Evolutionary conservation across 2,888 invertebrate genomes (phyloP), one percentile per base, ranked within the genome.

Genomic region (Microplitis deprimator): DNA sequence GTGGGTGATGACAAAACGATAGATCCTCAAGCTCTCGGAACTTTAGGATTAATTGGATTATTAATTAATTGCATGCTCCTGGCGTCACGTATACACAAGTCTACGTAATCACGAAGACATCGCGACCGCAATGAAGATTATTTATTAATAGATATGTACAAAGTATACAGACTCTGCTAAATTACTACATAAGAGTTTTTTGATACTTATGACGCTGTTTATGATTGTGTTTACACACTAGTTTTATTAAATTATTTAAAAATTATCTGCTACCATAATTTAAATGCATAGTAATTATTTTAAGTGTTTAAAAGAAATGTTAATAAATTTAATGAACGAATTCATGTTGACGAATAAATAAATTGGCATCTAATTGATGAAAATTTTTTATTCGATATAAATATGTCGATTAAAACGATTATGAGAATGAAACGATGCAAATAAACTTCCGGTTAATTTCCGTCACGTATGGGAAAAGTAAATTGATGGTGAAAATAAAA

Each of bases 61-160:
- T 17, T 64, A 64, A 64, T 64, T 20, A 64, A 20, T 64, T 64
- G 16, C 20, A 20, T 17, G 64, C 20, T 64, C 20, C 16, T 50
- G 64, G 17, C 8, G 17, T 64, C 20, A 20, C 20, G 7, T 64
- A 20, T 64, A 7, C 64, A 10, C 64, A 17, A 64, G 64, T 20
- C 64, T 20, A 20, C 64, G 20, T 20, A 8, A 64, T 20, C 64
- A 64, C 64, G 16, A 64, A 20, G 64, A 50, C 13, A 50, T 16
- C 50, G 50, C 8, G 8, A 13, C 13, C 50, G 50, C 50, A 13
- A 1, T 50, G 17, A 16, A 8, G 67, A 50, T 78, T 62, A 81
- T 82, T 80, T 80, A 81, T 81, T 83, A 83, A 13, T 80, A 83
- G 81, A 78, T 84, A 85, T 84, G 81, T 85, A 85, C 85, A 85